phyloP scores from a whole-genome alignment of 2,113 vertebrate species.

The Girardinichthys multiradiatus region DNA sequence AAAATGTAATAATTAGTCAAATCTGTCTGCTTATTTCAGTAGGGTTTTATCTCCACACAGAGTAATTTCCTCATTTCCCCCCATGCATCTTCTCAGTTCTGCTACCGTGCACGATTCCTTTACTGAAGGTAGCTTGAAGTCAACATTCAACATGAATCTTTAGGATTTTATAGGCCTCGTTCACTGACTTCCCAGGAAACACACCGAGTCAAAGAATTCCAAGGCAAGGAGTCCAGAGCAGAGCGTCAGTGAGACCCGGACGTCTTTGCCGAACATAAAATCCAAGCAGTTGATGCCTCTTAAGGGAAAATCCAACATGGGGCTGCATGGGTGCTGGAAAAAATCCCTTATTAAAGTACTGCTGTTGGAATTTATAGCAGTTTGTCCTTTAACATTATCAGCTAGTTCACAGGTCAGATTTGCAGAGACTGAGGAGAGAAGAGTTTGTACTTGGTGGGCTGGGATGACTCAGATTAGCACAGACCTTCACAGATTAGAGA shows the following conservation, averaged over 20 bases:
- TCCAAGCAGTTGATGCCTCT: background rate
- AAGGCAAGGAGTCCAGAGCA: too few relatives aligned
- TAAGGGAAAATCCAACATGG: background rate
- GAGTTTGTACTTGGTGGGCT: background rate
- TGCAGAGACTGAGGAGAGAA: background rate
- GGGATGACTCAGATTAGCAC: background rate
- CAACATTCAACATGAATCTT: background rate
- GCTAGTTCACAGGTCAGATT: background rate
- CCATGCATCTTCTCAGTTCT: background rate
- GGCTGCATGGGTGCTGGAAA: background rate
- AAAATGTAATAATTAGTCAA: rapidly evolving
- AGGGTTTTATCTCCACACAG: too few relatives aligned
- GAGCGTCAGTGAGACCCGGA: background rate
- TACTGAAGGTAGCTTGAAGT: background rate
- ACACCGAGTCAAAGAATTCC: background rate
- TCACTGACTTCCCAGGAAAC: background rate
- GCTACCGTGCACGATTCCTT: background rate
- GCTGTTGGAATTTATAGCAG: background rate
- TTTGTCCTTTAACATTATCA: background rate
- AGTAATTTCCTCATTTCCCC: too few relatives aligned
- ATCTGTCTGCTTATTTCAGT: too few relatives aligned
- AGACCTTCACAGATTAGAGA: background rate
- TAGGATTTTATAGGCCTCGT: background rate
- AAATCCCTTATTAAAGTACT: background rate
- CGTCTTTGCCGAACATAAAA: background rate